Evolutionary conservation across 2,113 vertebrate species (phyloP), one percentile per base, ranked within the genome.

Genomic region (Cyprinodon variegatus): DNA sequence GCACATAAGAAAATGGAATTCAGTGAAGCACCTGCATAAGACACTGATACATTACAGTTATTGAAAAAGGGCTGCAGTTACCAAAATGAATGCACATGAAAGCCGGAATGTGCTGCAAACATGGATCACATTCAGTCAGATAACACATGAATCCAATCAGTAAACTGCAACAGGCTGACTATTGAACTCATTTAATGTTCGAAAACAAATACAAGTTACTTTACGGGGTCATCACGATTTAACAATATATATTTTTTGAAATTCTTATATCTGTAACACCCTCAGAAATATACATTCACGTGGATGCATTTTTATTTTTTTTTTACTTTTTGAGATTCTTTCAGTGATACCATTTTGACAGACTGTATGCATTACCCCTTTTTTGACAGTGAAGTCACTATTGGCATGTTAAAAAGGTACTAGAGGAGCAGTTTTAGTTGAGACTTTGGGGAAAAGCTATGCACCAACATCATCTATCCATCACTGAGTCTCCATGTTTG

Each of bases 201-300:
- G 29, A 90, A 95, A 94, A 92, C 93, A 93, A 93, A 93, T 92
- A 94, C 94, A 95, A 91, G 88, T 93, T 92, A 94, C 94, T 94
- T 94, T 91, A 95, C 92, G 89, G 91, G 83, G 91, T 93, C 91
- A 94, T 93, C 93, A 93, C 91, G 93, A 91, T 88, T 93, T 82
- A 94, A 94, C 93, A 94, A 90, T 70, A 90, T 68, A 83, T 84
- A 75, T 88, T 88, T 86, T 81, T 81, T 80, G 80, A 72, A 73
- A 89, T 90, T 89, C 82, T 69, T 86, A 84, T 90, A 87, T 85
- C 81, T 92, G 90, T 93, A 92, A 91, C 91, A 91, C 92, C 91
- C 91, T 94, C 91, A 92, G 89, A 94, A 93, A 93, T 94, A 91
- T 93, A 93, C 92, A 94, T 94, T 94, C 91, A 94, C 88, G 88